Evolutionary conservation across 2,888 invertebrate genomes (phyloP).

Genomic region (Metopia argyrocephala): DNA sequence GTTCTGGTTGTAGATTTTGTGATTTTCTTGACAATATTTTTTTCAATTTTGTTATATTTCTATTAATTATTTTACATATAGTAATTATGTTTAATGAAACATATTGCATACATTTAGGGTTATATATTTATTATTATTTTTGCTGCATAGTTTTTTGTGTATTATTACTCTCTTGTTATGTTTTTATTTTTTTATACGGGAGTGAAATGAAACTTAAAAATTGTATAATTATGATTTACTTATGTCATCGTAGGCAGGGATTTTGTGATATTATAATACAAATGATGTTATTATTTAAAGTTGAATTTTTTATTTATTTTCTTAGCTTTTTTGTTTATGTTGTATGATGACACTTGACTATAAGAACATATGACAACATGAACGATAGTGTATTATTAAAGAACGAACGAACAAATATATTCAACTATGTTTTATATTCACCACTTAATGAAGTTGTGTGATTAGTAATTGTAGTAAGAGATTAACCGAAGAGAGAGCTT

Average conservation of each 20-base stretch:
- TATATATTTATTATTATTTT: not conserved
- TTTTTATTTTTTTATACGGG: not conserved
- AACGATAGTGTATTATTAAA: not conserved
- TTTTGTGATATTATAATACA: not conserved
- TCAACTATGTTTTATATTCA: slow-evolving; percentile 12
- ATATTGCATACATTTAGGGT: slow-evolving; percentile 28
- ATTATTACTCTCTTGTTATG: not conserved
- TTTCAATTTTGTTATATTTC: slow-evolving; percentile 25
- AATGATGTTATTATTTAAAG: not conserved
- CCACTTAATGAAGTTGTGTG: not conserved
- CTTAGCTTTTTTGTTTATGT: not conserved
- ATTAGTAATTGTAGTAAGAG: not conserved
- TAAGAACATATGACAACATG: slow-evolving; percentile 28
- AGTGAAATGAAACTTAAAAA: not conserved
- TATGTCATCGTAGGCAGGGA: too few relatives aligned
- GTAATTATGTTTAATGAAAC: slow-evolving; percentile 33
- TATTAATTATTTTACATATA: not conserved
- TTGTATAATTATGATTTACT: not conserved
- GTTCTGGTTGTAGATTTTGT: slow-evolving; percentile 33
- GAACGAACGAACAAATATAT: not conserved
- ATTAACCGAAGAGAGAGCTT: not conserved
- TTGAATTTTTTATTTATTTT: not conserved
- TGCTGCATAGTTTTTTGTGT: not conserved
- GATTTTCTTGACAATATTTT: slow-evolving; percentile 41
- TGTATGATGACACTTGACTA: slow-evolving; percentile 19